Conservation (phyloP, 1,140 invertebrate genomes). For the Leptinotarsa defecta region DNA sequence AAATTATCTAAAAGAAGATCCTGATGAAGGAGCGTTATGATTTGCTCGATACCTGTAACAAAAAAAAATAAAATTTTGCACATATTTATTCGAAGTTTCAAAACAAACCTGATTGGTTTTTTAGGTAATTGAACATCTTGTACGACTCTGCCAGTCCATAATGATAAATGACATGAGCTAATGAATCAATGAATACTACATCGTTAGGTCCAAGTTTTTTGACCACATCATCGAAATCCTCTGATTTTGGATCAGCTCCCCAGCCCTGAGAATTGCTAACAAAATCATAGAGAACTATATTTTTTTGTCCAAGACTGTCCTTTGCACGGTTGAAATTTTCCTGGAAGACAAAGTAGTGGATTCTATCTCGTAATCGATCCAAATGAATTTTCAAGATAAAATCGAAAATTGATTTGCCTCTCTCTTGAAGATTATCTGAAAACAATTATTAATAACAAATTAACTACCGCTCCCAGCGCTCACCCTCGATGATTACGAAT, state of each 20-base stretch:
- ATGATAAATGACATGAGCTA: conserved; percentile 47
- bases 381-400: conserved; percentile 41
- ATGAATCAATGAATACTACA: conserved; percentile 50
- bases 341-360: conserved; percentile 51
- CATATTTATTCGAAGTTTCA: conserved; percentile 21
- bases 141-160: conserved; percentile 44
- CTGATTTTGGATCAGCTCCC: conserved; percentile 17
- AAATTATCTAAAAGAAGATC: conserved; percentile 57
- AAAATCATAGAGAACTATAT: conserved; percentile 44
- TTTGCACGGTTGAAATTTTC: conserved; percentile 38
- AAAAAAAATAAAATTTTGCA: conserved; percentile 20
- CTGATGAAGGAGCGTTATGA: conserved; percentile 59
- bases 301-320: conserved; percentile 23
- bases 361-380: conserved; percentile 30
- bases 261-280: conserved; percentile 34
- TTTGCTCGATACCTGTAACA: conserved; percentile 55
- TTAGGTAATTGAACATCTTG: conserved; percentile 41
- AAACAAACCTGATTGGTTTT: conserved; percentile 40
- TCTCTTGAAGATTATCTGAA: conserved; percentile 49
- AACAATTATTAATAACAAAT: conserved; percentile 15
- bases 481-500: conserved; percentile 49
- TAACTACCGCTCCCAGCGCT: conserved; percentile 30
- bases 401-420: conserved; percentile 42
- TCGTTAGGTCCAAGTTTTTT: conserved; percentile 31
- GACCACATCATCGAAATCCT: conserved; percentile 23